phyloP scores from a whole-genome alignment of 1,140 invertebrate species.

The Homarus americanus region DNA sequence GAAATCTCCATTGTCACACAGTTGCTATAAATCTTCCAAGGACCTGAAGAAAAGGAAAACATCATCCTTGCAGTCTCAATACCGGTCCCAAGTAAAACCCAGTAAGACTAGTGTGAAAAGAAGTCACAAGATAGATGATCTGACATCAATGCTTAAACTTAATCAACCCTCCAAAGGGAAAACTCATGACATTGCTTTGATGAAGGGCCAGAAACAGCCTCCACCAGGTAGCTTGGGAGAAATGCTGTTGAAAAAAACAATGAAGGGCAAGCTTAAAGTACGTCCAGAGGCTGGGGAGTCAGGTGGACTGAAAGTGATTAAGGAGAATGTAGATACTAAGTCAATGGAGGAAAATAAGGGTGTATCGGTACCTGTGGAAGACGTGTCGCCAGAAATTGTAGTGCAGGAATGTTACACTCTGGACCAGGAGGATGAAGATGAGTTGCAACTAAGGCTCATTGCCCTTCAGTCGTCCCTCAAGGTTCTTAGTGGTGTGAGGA shows the following conservation, averaged over 20 bases:
- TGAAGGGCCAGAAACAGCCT: slow-evolving; percentile 36
- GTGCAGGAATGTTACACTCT: slow-evolving; percentile 12
- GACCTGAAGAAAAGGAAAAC: no score
- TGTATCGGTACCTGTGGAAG: not conserved
- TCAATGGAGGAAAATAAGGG: not conserved
- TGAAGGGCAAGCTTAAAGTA: slow-evolving; percentile 11
- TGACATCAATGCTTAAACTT: not conserved
- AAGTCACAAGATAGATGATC: not conserved
- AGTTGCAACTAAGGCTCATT: slow-evolving; percentile 52
- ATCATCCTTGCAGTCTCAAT: not conserved
- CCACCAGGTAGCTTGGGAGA: slow-evolving; percentile 29
- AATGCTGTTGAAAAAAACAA: slow-evolving; percentile 13
- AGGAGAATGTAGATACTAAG: not conserved
- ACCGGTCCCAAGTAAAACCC: not conserved
- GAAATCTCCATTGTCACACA: not conserved
- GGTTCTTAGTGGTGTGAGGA: slow-evolving; percentile 41
- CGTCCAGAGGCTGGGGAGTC: not conserved
- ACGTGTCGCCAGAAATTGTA: not conserved
- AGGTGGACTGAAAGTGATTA: no score
- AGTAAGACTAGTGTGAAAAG: not conserved
- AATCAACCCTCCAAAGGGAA: not conserved
- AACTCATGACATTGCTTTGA: not conserved
- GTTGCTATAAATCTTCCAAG: not conserved
- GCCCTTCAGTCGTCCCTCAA: slow-evolving; percentile 67
- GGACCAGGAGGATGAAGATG: slow-evolving; percentile 68